phyloP scores from a whole-genome alignment of 2,113 vertebrate genomes.

The Pelobates fuscus region DNA sequence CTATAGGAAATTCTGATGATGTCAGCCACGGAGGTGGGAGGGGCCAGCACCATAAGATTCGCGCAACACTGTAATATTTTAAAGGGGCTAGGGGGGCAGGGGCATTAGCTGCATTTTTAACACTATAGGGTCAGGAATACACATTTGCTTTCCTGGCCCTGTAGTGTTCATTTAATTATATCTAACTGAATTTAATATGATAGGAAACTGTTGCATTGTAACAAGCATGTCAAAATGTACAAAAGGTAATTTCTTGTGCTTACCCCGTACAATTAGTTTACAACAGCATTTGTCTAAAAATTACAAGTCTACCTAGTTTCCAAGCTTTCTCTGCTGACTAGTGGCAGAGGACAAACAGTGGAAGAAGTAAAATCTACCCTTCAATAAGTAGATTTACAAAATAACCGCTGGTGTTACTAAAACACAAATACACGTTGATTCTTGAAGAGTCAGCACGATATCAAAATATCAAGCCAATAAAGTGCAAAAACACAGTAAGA shows the following conservation, averaged over 20 bases:
- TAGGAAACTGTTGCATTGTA: too few relatives aligned
- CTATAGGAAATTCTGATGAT: too few relatives aligned
- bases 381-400: conserved; percentile 38
- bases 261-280: conserved; percentile 33
- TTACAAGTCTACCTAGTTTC: conserved; percentile 24
- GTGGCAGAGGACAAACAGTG: conserved; percentile 28
- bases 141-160: too few relatives aligned
- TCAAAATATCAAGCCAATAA: conserved; percentile 17
- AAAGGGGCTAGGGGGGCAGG: too few relatives aligned
- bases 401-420: conserved; percentile 26
- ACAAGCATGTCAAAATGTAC: not conserved
- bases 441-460: conserved; percentile 22
- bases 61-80: too few relatives aligned
- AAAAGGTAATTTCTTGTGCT: not conserved
- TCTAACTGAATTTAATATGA: too few relatives aligned
- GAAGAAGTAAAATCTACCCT: conserved; percentile 30
- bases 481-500: not conserved
- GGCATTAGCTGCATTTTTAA: too few relatives aligned
- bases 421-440: conserved; percentile 16
- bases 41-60: too few relatives aligned
- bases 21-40: too few relatives aligned
- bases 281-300: conserved; percentile 11
- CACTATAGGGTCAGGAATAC: too few relatives aligned
- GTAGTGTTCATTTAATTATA: too few relatives aligned
- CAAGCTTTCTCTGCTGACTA: conserved; percentile 26